Base-by-base conservation (phyloP, 1,140 invertebrate species). In the Hycleus phaleratus region DNA sequence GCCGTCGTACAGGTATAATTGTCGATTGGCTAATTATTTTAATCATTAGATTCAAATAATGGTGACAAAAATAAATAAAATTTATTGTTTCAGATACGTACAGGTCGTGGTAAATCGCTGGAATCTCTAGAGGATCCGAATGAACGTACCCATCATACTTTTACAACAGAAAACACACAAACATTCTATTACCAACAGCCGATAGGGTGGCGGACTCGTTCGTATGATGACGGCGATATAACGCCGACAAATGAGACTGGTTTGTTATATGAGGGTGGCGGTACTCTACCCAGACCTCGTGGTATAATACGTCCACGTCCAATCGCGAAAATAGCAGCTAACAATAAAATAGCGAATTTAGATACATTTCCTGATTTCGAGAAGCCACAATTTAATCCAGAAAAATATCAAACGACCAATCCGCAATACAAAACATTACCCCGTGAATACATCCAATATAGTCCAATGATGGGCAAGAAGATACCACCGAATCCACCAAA, bases 181-280 rank as follows among this genome's bases (percentile, higher is more conserved):
- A 78, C 76, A n/a, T 72, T 75, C 66, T 75, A 71, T 67, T 73
- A 82, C 60, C 74, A 76, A 47, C 74, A 76, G 49, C 68, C 75
- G 72, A 44, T 74, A 60, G 56, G 76, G 12, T 93, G 90, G 87
- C 80, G 91, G 59, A 78, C 80, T 32, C 81, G 89, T 54, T 90
- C 88, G 49, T 93, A 90, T 70, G 91, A 93, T 69, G 90, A 93
- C 69, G 90, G 90, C 12, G 90, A 93, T 72, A 85, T 92, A 45
- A 92, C 90, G 24, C 90, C 90, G 2, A 93, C 90, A 50, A 92
- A 92, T 69, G 90, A 93, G 74, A 79, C 77, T 12, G 77, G 78
- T 0, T 69, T 76, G 38, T 59, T 78, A 64, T 83, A 87, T 55
- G 80, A 84, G 68, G 75, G 79, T 60, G 90, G 90, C 4, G 90